A percentile compares a stretch with the other conserved stretches of the same genome.
Conservation (phyloP, 2,888 invertebrate species). For the Litoditis marina region DNA sequence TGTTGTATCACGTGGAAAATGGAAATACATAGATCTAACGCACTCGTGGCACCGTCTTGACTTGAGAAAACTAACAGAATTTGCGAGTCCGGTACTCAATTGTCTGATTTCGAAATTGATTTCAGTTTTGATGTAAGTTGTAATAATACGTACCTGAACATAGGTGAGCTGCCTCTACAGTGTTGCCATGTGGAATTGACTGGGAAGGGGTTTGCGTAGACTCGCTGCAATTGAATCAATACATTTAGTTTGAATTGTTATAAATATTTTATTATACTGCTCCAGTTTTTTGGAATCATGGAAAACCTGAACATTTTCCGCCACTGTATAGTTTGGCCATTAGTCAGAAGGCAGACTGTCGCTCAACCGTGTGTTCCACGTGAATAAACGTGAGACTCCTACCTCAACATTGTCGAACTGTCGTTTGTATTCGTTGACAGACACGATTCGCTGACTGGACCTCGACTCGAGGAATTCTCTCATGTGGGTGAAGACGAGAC, state of each 20-base stretch:
- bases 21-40: no score
- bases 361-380: no score
- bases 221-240: constrained; percentile 32
- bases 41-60: no score
- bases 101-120: no score
- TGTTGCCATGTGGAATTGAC: constrained; percentile 60
- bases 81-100: no score
- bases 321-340: no score
- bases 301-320: neutral
- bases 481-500: constrained; percentile 56
- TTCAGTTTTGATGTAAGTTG: no score
- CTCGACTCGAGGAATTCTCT: constrained; percentile 48
- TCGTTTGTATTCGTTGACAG: constrained; percentile 50
- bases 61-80: no score
- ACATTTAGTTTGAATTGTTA: no score
- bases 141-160: constrained; percentile 62
- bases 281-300: neutral
- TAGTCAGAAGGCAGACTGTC: no score
- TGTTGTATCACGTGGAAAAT: neutral
- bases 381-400: no score
- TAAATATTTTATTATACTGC: no score
- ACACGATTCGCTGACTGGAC: constrained; percentile 37
- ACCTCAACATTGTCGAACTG: constrained; percentile 58
- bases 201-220: constrained; percentile 58
- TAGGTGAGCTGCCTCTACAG: constrained; percentile 62